Conservation (phyloP, 2,888 invertebrate genomes). For the Ecliptopera silaceata region DNA sequence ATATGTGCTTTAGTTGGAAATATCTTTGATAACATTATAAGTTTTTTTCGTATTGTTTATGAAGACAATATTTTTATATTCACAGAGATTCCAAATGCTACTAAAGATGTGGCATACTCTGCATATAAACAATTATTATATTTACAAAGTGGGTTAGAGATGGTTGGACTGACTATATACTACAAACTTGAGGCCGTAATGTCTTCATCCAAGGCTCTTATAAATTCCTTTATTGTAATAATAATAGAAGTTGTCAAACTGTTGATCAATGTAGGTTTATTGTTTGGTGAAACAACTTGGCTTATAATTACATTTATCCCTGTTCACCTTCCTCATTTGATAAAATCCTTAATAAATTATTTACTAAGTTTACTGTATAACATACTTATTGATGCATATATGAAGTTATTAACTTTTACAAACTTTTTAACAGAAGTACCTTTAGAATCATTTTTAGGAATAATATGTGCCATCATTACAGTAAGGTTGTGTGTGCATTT, state of each 20-base stretch:
- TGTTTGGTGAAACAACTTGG: constrained; percentile 69
- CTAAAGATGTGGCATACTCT: constrained; percentile 39
- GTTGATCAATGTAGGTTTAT: constrained; percentile 57
- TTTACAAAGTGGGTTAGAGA: constrained; percentile 46
- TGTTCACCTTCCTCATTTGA: constrained; percentile 63
- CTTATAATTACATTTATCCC: constrained; percentile 70
- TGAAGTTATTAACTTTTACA: constrained; percentile 63
- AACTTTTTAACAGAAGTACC: constrained; percentile 77
- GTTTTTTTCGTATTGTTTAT: constrained; percentile 70
- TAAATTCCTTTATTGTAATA: constrained; percentile 46
- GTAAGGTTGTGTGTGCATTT: constrained; percentile 64
- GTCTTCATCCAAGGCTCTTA: constrained; percentile 45
- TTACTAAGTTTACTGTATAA: constrained; percentile 45
- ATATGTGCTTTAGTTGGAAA: constrained; percentile 45
- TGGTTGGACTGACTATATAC: constrained; percentile 41
- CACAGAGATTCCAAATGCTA: constrained; percentile 64
- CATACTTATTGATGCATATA: constrained; percentile 56
- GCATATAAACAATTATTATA: constrained; percentile 28
- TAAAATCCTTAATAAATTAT: constrained; percentile 49
- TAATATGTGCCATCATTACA: constrained; percentile 65
- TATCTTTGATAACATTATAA: constrained; percentile 45
- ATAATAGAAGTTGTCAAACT: constrained; percentile 55
- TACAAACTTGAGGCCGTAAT: constrained; percentile 43
- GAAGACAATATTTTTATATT: constrained; percentile 70
- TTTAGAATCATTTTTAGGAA: constrained; percentile 71